phyloP scores from a whole-genome alignment of 1,140 invertebrate genomes.

The Neomicropteryx cornuta region DNA sequence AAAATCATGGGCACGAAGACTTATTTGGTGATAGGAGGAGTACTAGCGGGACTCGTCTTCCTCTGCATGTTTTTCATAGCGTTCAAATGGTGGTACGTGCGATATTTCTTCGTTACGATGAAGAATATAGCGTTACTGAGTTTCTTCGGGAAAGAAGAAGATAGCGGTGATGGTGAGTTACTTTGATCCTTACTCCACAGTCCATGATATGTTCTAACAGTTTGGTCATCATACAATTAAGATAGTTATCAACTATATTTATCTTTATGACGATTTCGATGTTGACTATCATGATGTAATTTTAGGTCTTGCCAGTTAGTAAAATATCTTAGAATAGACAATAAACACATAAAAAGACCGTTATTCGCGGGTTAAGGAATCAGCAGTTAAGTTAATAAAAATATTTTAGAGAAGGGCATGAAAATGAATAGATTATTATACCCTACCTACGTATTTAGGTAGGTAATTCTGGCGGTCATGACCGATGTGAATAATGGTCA shows the following conservation, averaged over 20 bases:
- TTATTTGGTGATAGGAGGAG: conserved; percentile 16
- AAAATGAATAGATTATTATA: no score
- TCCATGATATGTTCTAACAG: no score
- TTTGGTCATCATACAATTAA: conserved; percentile 1
- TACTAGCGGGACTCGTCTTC: conserved; percentile 20
- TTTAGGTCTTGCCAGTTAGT: background rate
- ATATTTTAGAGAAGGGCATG: no score
- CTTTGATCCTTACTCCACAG: conserved; percentile 1
- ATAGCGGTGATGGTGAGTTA: conserved; percentile 22
- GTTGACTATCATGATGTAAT: background rate
- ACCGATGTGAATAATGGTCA: no score
- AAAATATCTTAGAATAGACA: background rate
- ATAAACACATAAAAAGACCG: no score
- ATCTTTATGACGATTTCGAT: background rate
- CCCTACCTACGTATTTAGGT: no score
- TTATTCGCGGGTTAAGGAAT: no score
- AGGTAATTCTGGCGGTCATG: no score
- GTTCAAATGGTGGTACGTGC: conserved; percentile 34
- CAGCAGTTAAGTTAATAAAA: no score
- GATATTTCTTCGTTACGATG: conserved; percentile 43
- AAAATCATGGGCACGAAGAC: conserved; percentile 9
- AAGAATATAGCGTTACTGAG: conserved; percentile 37
- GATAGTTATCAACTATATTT: background rate
- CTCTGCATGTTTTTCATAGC: conserved; percentile 20
- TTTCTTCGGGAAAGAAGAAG: conserved; percentile 26